phyloP scores from a whole-genome alignment of 2,888 invertebrate genomes.

The Torymus auratus region DNA sequence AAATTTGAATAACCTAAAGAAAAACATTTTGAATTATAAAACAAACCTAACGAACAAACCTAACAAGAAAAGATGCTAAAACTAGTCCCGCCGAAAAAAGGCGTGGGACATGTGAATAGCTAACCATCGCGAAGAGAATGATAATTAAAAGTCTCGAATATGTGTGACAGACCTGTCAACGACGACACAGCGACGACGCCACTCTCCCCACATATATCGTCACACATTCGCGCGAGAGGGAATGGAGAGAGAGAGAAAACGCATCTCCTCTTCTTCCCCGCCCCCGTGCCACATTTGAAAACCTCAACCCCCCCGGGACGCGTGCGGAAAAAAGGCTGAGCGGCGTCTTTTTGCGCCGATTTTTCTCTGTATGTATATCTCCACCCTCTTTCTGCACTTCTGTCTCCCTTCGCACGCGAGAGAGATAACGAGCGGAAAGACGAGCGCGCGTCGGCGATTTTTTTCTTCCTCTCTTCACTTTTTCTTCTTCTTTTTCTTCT shows the following conservation, averaged over 20 bases:
- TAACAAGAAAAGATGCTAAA: too few species aligned
- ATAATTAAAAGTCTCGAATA: conserved; percentile 49
- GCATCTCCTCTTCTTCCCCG: too few species aligned
- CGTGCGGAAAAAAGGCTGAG: too few species aligned
- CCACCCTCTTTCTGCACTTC: conserved; percentile 1
- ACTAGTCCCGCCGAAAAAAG: neutral
- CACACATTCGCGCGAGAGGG: too few species aligned
- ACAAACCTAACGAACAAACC: too few species aligned
- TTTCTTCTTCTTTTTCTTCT: neutral
- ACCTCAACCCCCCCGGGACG: too few species aligned
- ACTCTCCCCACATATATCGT: neutral
- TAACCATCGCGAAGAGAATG: conserved; percentile 31
- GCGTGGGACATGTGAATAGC: conserved; percentile 1
- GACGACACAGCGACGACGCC: conserved; percentile 10
- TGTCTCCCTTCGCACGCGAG: neutral
- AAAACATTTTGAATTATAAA: too few species aligned
- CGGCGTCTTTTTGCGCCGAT: too few species aligned
- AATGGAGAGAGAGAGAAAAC: too few species aligned
- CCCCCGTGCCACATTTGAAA: too few species aligned
- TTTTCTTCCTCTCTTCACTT: neutral
- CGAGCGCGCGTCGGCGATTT: neutral
- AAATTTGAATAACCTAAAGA: too few species aligned
- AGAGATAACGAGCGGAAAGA: neutral
- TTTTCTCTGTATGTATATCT: too few species aligned
- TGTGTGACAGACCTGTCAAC: conserved; percentile 23